Percentiles rank a stretch among this genome's conserved stretches.
Conservation (phyloP, 2,113 vertebrate genomes). For the Dendrocopos noguchii region DNA sequence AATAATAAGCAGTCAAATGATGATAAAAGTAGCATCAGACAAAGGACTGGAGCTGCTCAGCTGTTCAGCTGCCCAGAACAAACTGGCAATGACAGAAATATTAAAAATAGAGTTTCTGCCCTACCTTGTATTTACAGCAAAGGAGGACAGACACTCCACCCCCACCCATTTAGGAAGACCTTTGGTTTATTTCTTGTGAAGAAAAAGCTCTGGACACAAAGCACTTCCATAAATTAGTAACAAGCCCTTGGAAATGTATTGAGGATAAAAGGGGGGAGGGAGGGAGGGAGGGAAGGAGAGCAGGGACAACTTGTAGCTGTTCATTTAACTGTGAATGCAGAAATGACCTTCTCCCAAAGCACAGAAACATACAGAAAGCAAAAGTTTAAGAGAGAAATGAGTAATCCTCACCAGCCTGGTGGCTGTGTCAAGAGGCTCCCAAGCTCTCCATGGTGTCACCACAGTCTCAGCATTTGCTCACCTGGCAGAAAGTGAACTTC, state of each 20-base stretch:
- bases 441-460: rapidly evolving
- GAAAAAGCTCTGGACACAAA: not conserved
- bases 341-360: not conserved
- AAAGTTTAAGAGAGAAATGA: not conserved
- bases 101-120: not conserved
- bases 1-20: not conserved
- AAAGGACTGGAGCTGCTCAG: not conserved
- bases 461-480: not conserved
- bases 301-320: rapidly evolving
- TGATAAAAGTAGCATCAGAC: not conserved
- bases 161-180: not conserved
- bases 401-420: not conserved
- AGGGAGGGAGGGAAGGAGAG: not conserved
- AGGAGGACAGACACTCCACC: not conserved
- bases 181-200: not conserved
- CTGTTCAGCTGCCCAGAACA: not conserved
- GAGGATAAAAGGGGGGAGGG: not conserved
- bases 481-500: not conserved
- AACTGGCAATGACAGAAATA: not conserved
- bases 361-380: not conserved
- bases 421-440: not conserved
- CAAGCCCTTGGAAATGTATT: not conserved
- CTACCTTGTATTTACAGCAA: not conserved
- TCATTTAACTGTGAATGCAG: not conserved
- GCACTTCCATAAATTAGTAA: slow-evolving; percentile 4